Evolutionary conservation across 2,797 vertebrate genomes (phyloP), one percentile per base, ranked within the genome.

Genomic region (Pogonophryne albipinna): DNA sequence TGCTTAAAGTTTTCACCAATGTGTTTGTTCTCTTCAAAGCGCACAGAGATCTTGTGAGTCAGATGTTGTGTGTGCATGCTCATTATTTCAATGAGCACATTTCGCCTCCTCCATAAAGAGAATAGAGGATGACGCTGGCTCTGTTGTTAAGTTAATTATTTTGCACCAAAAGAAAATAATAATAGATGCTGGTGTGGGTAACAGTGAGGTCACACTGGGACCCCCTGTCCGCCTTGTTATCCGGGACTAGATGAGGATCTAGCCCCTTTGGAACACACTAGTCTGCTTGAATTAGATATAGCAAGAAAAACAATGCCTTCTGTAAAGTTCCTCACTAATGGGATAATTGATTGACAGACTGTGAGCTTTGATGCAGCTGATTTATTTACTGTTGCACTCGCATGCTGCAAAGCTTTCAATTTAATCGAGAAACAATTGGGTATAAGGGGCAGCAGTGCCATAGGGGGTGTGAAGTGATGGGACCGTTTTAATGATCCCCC

Each of bases 21-120:
- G 85, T 80, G 89, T 93, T 94, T 93, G 92, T 94, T 95, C 88
- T 94, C 90, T 93, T 94, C 94, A 94, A 94, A 94, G 91, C 77
- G 1, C 2, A 64, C 73, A 78, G 84, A 67, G 80, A 66, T 86
- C 85, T 91, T 90, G 80, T 17, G 74, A 74, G 87, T 89, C 74
- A 85, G 85, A 89, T 81, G 91, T 82, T 88, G 85, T 77, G 42
- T 87, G 85, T 82, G 91, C 82, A 62, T 46, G 73, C 91, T 94
- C 91, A 94, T 95, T 95, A 94, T 89, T 92, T 90, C 92, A 94
- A 92, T 94, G 87, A 93, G 87, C 81, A 84, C 70, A 87, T 87
- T 94, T 93, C 87, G 92, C 86, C 89, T 90, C 83, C 72, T 88
- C 82, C 89, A 89, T 86, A 94, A 94, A 94, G 93, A 94, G 93